Percentiles rank a stretch among this genome's conserved stretches.
Conservation (phyloP, 2,888 invertebrate genomes). For the Entomobrya proxima region DNA sequence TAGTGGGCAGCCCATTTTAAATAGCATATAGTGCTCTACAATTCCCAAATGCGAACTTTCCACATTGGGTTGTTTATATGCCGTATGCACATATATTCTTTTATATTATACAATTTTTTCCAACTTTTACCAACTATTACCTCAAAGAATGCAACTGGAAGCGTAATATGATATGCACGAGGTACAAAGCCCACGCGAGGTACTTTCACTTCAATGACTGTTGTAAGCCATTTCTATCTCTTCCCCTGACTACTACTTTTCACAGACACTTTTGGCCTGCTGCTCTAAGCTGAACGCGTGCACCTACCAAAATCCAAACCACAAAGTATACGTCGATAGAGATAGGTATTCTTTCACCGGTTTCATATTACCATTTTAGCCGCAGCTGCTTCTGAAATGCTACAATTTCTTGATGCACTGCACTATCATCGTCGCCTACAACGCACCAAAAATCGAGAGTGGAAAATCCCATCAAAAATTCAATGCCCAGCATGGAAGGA, state of each 20-base stretch:
- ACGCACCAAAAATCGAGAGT: slow-evolving; percentile 19
- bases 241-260: not conserved
- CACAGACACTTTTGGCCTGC: not conserved
- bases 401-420: slow-evolving; percentile 21
- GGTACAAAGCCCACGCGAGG: not conserved
- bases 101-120: too few species aligned
- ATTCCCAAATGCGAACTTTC: slow-evolving; percentile 36
- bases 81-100: not conserved
- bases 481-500: not conserved
- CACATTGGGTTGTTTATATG: not conserved
- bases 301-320: slow-evolving; percentile 18
- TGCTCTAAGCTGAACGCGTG: slow-evolving; percentile 1
- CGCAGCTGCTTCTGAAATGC: slow-evolving; percentile 44
- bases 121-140: too few species aligned
- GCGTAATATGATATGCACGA: not conserved
- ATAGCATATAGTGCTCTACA: too few species aligned
- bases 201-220: not conserved
- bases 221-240: not conserved
- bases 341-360: not conserved
- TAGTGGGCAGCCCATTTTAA: too few species aligned
- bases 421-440: slow-evolving; percentile 14
- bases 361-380: slow-evolving; percentile 35
- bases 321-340: slow-evolving; percentile 29
- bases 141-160: not conserved
- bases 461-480: slow-evolving; percentile 8